Evolutionary conservation across 1,140 invertebrate species (phyloP).

Genomic region (Pseudomyrmex cubaensis): DNA sequence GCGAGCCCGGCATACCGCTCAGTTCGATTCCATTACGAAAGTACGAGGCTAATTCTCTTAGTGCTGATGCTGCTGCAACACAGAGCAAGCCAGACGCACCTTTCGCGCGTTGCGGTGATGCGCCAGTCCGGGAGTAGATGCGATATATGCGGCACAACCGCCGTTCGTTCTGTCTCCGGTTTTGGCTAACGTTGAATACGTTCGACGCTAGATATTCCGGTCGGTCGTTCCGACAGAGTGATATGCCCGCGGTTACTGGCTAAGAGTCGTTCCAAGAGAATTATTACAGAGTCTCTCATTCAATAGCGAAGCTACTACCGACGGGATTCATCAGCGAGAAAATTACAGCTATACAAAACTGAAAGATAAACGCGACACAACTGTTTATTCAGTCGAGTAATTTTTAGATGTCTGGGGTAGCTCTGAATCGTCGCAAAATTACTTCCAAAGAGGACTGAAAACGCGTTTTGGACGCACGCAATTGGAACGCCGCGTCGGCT

Average conservation of each 20-base stretch:
- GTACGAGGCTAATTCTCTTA: constrained; percentile 50
- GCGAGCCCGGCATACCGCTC: not conserved
- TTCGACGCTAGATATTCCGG: constrained; percentile 20
- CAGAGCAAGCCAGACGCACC: not conserved
- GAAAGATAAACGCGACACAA: too few species aligned
- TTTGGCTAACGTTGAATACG: constrained; percentile 38
- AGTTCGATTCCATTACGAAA: constrained; percentile 70
- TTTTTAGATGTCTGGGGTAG: too few species aligned
- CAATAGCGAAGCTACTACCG: too few species aligned
- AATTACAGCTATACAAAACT: too few species aligned
- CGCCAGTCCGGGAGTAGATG: constrained; percentile 41
- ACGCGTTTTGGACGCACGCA: not conserved
- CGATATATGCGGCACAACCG: constrained; percentile 12
- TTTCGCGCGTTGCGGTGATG: constrained; percentile 35
- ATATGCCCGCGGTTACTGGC: constrained; percentile 61
- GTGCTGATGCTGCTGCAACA: constrained; percentile 12
- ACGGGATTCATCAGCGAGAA: not conserved
- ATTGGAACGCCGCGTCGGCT: constrained; percentile 1
- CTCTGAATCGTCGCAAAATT: not conserved
- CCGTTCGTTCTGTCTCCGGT: constrained; percentile 29
- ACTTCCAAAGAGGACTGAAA: not conserved
- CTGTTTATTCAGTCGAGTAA: too few species aligned
- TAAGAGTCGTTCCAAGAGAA: constrained; percentile 18
- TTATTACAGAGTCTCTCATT: constrained; percentile 60
- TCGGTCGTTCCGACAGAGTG: constrained; percentile 47